A percentile compares a stretch with the other conserved stretches of the same genome.
These are phyloP conservation scores for Acrobasis consociella DNA, from an alignment of 2,888 invertebrate species.

Conservation along the genomic window DNA sequence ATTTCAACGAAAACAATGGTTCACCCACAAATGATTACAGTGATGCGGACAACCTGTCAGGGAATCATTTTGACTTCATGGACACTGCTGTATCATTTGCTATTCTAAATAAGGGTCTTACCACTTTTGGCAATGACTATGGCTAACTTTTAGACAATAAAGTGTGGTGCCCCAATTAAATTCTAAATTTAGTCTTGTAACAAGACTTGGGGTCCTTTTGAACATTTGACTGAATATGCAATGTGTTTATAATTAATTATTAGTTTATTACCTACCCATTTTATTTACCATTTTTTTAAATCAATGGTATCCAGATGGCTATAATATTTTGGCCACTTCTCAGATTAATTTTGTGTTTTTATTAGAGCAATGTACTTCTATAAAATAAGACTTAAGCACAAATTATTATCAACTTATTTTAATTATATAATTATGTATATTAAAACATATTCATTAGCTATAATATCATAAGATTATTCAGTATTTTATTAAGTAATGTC, in stretches of 20 bases:
- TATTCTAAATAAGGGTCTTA: conserved; percentile 88
- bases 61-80: conserved; percentile 83
- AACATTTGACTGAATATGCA: conserved; percentile 13
- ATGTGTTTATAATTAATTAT: conserved; percentile 1
- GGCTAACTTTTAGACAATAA: conserved; percentile 50
- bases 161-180: conserved; percentile 4
- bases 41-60: conserved; percentile 43
- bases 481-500: conserved; percentile 5
- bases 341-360: conserved; percentile 4
- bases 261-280: neutral
- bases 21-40: conserved; percentile 44
- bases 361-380: conserved; percentile 18
- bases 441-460: conserved; percentile 4
- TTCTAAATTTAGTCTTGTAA: neutral
- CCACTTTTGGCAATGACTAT: conserved; percentile 73
- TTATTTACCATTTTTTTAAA: neutral
- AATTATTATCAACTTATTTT: conserved; percentile 20
- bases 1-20: conserved; percentile 46
- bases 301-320: neutral
- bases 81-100: conserved; percentile 89
- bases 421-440: neutral
- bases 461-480: conserved; percentile 18
- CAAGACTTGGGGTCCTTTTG: neutral
- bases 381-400: conserved; percentile 33
- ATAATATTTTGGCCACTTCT: neutral